Evolutionary conservation across 2,113 vertebrate genomes (phyloP).

Genomic region (Halcyon senegalensis): DNA sequence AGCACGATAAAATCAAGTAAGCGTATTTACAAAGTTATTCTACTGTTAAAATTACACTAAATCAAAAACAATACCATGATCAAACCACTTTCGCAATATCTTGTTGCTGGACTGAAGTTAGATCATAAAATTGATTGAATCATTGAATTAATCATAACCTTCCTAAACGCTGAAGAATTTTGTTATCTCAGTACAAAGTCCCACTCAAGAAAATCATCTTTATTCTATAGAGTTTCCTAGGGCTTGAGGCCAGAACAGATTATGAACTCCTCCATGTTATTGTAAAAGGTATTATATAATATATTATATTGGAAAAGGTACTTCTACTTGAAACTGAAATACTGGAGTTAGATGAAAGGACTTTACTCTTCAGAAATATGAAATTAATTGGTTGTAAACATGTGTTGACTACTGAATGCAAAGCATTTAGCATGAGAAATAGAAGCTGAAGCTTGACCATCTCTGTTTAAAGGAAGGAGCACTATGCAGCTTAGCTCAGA

Average conservation of each 20-base stretch:
- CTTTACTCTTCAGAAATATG: neutral
- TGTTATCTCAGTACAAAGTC: neutral
- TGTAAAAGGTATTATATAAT: neutral
- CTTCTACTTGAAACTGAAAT: neutral
- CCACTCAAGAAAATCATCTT: neutral
- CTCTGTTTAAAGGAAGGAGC: neutral
- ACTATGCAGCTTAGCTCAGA: neutral
- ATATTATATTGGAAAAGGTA: neutral
- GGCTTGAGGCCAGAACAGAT: neutral
- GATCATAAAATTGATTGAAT: neutral
- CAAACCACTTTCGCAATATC: neutral
- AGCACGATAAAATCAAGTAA: neutral
- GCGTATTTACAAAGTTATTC: neutral
- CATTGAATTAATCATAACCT: neutral
- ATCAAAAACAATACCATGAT: neutral
- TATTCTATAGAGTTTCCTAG: neutral
- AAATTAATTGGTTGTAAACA: neutral
- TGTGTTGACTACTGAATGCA: neutral
- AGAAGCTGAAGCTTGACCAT: neutral
- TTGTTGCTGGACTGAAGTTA: neutral
- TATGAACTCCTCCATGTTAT: fast-evolving
- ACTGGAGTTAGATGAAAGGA: neutral
- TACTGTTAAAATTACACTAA: neutral
- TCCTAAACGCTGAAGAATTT: neutral
- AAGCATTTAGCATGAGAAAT: neutral